These are phyloP conservation scores for Drosophila mayri DNA, from an alignment of 1,140 invertebrate species.

Conservation along the genomic window DNA sequence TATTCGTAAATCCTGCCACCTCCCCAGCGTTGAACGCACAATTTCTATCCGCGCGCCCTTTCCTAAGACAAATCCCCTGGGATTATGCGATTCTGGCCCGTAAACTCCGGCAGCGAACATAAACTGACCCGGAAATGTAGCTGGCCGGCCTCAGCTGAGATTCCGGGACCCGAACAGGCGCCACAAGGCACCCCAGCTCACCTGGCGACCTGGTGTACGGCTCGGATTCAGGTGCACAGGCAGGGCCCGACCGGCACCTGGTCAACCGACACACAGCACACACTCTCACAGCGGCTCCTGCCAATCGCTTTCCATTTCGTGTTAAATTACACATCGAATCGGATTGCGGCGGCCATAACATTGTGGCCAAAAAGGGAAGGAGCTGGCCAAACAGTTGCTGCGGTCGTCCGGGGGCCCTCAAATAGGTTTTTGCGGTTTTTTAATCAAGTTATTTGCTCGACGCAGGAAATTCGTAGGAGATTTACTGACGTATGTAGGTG, in stretches of 20 bases:
- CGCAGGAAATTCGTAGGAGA: constrained; percentile 27
- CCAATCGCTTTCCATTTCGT: constrained; percentile 81
- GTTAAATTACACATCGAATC: constrained; percentile 83
- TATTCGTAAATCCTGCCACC: constrained; percentile 10
- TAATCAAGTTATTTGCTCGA: constrained; percentile 78
- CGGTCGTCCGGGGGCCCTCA: constrained; percentile 58
- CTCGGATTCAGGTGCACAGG: constrained; percentile 48
- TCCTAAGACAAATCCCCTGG: constrained; percentile 71
- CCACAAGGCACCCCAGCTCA: constrained; percentile 21
- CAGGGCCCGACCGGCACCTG: constrained; percentile 41
- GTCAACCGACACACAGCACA: constrained; percentile 46
- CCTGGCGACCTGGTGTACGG: constrained; percentile 57
- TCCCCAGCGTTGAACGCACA: constrained; percentile 2
- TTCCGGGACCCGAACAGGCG: constrained; percentile 10
- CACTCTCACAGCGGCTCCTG: constrained; percentile 27
- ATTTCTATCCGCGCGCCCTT: constrained; percentile 14
- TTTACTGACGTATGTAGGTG: neutral
- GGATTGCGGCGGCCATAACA: constrained; percentile 78
- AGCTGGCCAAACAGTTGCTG: constrained; percentile 36
- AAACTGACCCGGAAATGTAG: constrained; percentile 60
- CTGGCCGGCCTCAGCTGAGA: constrained; percentile 17
- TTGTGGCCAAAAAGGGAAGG: constrained; percentile 55
- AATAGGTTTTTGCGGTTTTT: constrained; percentile 83
- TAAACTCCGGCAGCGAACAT: constrained; percentile 67
- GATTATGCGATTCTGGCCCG: constrained; percentile 66